Base-by-base conservation (phyloP, 2,888 invertebrate species). In the Caenorhabditis sp. region DNA sequence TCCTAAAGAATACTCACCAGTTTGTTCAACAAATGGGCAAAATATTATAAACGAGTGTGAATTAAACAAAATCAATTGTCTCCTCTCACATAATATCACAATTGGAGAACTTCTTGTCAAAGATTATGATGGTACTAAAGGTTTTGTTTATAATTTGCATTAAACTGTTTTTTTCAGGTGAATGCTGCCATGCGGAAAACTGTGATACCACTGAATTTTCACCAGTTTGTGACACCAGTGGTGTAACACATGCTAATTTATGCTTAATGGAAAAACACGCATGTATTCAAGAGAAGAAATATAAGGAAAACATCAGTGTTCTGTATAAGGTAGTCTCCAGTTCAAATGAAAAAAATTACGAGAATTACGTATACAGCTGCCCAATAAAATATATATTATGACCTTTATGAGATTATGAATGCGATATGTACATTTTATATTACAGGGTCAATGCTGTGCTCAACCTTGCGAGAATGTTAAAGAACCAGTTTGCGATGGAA, bases 21-120 rank as follows among this genome's bases (percentile, higher is more conserved):
- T 85, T 27, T 85, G 85, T 63, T 82, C 76, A 25, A 71, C 76
- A 10, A 82, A 84, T 52, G 84, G 83, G 1, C 76, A 77, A 38
- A 85, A 81, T 8, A 80, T 82, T 43, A 69, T 77, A 1, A 85
- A 83, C 50, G 73, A 80, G 58, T 85, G 85, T 68, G 83, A 83
- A 50, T 57, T 85, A n/a, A 66, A 80, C 14, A 77, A 72, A 63
- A 77, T 78, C n/a, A 68, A 78, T 25, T 85, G 85, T 52, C 62
- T 81, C 17, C 60, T 83, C 4, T 53, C 74, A 25, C 69, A 72
- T 23, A 75, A 73, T 59, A 62, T 77, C 14, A 78, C 75, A 1
- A 62, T 59, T 31, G 72, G 74, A 23, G 64, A 67, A 2, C 49
- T 65, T 17, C 43, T 81, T 0, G 17, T 25, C 1, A 79, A 78